A percentile compares a stretch with the other conserved stretches of the same genome.
phyloP scores from a whole-genome alignment of 2,888 invertebrate species.

The Tipula unca region DNA sequence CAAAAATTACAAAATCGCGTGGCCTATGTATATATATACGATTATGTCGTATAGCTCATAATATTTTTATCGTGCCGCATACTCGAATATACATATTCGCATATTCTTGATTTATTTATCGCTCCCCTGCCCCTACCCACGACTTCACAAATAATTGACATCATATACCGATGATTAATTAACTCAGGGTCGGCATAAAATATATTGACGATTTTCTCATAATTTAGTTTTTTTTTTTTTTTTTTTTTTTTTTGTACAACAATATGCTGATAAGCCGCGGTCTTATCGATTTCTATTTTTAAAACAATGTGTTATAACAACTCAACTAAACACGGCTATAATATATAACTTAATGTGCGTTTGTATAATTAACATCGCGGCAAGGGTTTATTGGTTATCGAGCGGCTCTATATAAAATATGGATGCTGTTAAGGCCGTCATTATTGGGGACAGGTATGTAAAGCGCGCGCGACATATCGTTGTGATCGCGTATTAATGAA shows the following conservation, averaged over 20 bases:
- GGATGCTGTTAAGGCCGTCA: not conserved
- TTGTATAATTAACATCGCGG: not conserved
- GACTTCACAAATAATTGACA: not conserved
- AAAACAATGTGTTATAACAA: not conserved
- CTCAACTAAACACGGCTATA: not conserved
- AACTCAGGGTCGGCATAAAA: not conserved
- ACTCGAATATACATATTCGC: no score
- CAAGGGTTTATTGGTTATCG: not conserved
- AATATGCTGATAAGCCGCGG: not conserved
- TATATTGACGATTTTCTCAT: not conserved
- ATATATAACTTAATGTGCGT: not conserved
- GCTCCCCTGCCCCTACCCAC: not conserved
- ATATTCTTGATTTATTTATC: not conserved
- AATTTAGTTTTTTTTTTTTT: not conserved
- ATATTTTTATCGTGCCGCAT: no score
- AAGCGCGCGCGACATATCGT: no score
- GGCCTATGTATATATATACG: no score
- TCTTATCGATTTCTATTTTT: conserved; percentile 8
- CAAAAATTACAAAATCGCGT: no score
- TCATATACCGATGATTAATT: not conserved
- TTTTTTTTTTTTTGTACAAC: no score
- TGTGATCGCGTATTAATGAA: not conserved
- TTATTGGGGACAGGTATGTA: not conserved
- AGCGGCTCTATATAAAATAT: not conserved
- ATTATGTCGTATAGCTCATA: no score